phyloP scores from a whole-genome alignment of 2,113 vertebrate species.

The Spea multiplicata region DNA sequence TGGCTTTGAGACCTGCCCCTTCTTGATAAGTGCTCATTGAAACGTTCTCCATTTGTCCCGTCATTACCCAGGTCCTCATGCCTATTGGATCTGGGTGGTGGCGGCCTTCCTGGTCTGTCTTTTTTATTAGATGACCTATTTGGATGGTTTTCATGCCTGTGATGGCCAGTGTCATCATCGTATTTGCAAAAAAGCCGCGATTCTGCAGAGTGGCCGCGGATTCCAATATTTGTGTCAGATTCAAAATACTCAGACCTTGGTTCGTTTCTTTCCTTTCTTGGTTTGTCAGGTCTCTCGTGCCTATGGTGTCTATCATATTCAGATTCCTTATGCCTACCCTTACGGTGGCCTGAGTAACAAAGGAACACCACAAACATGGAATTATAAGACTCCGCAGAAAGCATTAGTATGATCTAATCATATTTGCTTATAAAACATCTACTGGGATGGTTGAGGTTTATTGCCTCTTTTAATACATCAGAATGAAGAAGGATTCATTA shows the following conservation, averaged over 20 bases:
- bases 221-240: constrained; percentile 12
- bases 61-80: not conserved
- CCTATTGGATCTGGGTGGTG: constrained; percentile 43
- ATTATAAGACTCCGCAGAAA: not conserved
- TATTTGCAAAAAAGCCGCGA: not conserved
- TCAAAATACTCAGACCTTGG: constrained; percentile 4
- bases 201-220: not conserved
- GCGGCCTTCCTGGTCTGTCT: constrained; percentile 62
- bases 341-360: constrained; percentile 63
- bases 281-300: constrained; percentile 39
- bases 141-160: constrained; percentile 7
- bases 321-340: constrained; percentile 64
- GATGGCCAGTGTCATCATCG: constrained; percentile 33
- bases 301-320: constrained; percentile 49
- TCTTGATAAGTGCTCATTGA: constrained; percentile 3
- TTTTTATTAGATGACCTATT: constrained; percentile 57
- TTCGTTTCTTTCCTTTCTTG: constrained; percentile 43
- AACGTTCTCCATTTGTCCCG: constrained; percentile 6
- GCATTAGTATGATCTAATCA: not conserved
- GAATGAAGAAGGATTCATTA: too few relatives aligned
- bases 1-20: constrained; percentile 42
- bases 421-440: not conserved
- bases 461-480: not conserved
- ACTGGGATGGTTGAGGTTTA: not conserved
- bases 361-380: constrained; percentile 58